Evolutionary conservation across 2,113 vertebrate genomes (phyloP).

Genomic region (Percina caprodes): DNA sequence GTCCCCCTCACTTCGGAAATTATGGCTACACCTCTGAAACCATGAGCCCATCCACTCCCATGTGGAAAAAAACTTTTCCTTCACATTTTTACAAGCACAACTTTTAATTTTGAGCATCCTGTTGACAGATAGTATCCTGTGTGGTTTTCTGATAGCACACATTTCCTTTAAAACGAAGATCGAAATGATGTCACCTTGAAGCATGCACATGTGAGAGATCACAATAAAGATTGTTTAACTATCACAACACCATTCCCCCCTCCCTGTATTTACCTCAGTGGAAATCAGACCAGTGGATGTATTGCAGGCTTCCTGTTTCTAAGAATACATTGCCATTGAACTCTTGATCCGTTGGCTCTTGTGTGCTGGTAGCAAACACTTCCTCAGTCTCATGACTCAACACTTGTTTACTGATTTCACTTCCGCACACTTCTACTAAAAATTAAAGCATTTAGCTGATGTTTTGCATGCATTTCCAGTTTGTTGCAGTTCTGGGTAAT

Average conservation of each 20-base stretch:
- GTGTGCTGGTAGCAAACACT: slow-evolving; percentile 63
- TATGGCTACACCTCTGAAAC: no score
- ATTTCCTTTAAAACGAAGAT: neutral
- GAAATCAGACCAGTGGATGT: slow-evolving; percentile 56
- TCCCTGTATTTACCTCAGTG: slow-evolving; percentile 59
- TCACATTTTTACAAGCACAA: no score
- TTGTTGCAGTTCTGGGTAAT: slow-evolving; percentile 26
- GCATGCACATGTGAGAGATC: neutral
- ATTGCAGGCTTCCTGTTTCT: slow-evolving; percentile 78
- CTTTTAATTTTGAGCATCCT: no score
- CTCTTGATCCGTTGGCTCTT: slow-evolving; percentile 58
- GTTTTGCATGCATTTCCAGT: slow-evolving; percentile 19
- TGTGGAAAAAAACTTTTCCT: no score
- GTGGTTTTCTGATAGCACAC: neutral
- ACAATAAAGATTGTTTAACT: slow-evolving; percentile 22
- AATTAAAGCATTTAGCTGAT: slow-evolving; percentile 44
- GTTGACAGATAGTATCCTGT: neutral
- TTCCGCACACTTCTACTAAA: slow-evolving; percentile 44
- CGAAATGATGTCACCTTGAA: neutral
- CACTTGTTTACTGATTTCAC: slow-evolving; percentile 64
- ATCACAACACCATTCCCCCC: slow-evolving; percentile 22
- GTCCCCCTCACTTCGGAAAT: no score
- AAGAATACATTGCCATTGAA: slow-evolving; percentile 79
- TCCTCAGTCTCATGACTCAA: slow-evolving; percentile 71
- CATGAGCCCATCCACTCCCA: no score